These are phyloP conservation scores for Dolichotis patagonum DNA, from an alignment of 2,113 vertebrate genomes.

Conservation along the genomic window DNA sequence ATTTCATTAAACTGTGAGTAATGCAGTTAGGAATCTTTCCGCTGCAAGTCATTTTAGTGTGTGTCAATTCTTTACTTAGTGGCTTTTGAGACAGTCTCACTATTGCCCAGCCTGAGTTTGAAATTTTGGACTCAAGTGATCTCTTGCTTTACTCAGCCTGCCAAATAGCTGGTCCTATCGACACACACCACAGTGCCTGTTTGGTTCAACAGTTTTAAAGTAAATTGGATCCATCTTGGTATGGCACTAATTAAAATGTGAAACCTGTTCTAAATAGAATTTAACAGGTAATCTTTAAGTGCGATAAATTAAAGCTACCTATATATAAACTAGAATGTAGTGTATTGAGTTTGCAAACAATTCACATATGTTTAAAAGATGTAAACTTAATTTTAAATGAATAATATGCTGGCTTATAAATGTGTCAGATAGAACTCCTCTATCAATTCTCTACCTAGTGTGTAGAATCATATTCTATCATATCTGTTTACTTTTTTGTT, in stretches of 20 bases:
- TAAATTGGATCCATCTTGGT: slow-evolving; percentile 19
- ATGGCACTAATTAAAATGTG: slow-evolving; percentile 54
- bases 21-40: neutral
- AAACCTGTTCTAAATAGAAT: neutral
- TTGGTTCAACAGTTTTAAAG: slow-evolving; percentile 28
- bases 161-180: neutral
- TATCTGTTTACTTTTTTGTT: neutral
- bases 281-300: slow-evolving; percentile 52
- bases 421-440: neutral
- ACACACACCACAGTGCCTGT: too few species aligned
- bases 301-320: neutral
- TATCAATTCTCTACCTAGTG: neutral
- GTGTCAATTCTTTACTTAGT: slow-evolving; percentile 38
- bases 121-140: neutral
- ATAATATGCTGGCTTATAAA: neutral
- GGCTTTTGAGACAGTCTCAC: neutral
- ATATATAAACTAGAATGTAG: neutral
- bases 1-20: neutral
- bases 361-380: neutral
- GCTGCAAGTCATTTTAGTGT: neutral
- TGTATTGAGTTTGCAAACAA: slow-evolving; percentile 41
- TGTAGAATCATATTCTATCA: neutral
- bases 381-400: slow-evolving; percentile 2
- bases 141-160: neutral
- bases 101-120: neutral